Conservation (phyloP, 37 sponge, comb jelly and placozoan species). For the Aphrocallistes beatrix region DNA sequence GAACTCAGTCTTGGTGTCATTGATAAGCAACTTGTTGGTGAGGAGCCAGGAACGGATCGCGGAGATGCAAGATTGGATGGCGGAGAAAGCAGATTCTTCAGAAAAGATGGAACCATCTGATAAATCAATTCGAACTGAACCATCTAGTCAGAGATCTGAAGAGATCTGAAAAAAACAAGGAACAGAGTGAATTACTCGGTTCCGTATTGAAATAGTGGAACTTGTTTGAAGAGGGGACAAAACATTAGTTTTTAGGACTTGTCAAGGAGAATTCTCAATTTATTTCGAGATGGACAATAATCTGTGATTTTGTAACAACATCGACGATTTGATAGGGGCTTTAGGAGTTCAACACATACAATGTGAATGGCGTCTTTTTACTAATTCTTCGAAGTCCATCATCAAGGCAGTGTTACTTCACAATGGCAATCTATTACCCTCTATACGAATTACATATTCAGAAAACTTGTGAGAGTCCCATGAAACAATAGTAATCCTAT, state of each 20-base stretch:
- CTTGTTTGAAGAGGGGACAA: not conserved
- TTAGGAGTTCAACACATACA: not conserved
- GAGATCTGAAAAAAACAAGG: not conserved
- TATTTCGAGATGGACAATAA: no score
- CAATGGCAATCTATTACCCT: constrained; percentile 17
- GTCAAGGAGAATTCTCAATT: not conserved
- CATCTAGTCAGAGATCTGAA: no score
- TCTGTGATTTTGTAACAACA: not conserved
- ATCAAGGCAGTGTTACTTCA: constrained; percentile 18
- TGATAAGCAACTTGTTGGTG: no score
- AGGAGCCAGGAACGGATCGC: no score
- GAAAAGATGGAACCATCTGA: no score
- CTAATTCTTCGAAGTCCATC: not conserved
- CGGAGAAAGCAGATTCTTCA: no score
- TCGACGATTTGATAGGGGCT: not conserved
- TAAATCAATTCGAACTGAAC: not conserved
- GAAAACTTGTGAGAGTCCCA: not conserved
- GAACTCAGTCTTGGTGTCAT: no score
- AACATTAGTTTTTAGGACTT: not conserved
- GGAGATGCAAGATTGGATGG: no score
- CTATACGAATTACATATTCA: constrained; percentile 21
- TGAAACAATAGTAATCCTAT: not conserved
- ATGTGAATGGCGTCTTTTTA: constrained; percentile 14
- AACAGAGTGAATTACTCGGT: not conserved
- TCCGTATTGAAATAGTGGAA: not conserved